A percentile compares a stretch with the other conserved stretches of the same genome.
phyloP scores from a whole-genome alignment of 2,888 invertebrate species.

The Lepeophtheirus nordmannii region DNA sequence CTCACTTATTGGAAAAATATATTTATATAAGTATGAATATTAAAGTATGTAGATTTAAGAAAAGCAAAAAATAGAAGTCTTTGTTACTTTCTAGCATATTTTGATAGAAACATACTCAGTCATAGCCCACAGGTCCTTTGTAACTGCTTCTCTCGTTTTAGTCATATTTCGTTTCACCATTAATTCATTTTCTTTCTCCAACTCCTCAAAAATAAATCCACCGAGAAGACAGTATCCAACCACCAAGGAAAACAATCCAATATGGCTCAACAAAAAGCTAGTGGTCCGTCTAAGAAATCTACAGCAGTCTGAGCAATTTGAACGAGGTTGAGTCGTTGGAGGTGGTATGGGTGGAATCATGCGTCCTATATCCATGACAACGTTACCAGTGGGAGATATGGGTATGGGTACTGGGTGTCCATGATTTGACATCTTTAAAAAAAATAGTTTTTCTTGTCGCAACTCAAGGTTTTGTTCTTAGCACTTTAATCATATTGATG shows the following conservation, averaged over 20 bases:
- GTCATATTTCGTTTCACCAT: conserved; percentile 62
- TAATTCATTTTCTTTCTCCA: conserved; percentile 28
- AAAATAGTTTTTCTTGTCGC: too few relatives aligned
- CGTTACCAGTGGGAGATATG: too few relatives aligned
- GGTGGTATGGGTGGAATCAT: background rate
- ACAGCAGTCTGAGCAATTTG: conserved; percentile 1
- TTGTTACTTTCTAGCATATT: too few relatives aligned
- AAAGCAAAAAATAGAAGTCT: too few relatives aligned
- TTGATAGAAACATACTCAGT: conserved; percentile 5
- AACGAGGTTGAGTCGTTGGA: background rate
- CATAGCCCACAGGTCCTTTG: conserved; percentile 13
- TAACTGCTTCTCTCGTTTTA: conserved; percentile 46
- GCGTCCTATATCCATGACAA: too few relatives aligned
- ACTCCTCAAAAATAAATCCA: conserved; percentile 59
- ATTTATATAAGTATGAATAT: too few relatives aligned
- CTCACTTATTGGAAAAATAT: too few relatives aligned
- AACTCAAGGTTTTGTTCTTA: too few relatives aligned
- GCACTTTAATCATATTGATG: too few relatives aligned
- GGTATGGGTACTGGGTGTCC: too few relatives aligned
- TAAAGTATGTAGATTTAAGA: background rate
- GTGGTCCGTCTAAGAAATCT: background rate
- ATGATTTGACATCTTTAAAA: too few relatives aligned
- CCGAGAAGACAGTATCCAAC: conserved; percentile 78
- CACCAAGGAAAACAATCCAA: conserved; percentile 68
- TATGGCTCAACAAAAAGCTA: conserved; percentile 64